Percentiles rank a stretch among this genome's conserved stretches.
These are phyloP conservation scores for Blastobasis lacticolella DNA, from an alignment of 2,888 invertebrate genomes.

Conservation along the genomic window DNA sequence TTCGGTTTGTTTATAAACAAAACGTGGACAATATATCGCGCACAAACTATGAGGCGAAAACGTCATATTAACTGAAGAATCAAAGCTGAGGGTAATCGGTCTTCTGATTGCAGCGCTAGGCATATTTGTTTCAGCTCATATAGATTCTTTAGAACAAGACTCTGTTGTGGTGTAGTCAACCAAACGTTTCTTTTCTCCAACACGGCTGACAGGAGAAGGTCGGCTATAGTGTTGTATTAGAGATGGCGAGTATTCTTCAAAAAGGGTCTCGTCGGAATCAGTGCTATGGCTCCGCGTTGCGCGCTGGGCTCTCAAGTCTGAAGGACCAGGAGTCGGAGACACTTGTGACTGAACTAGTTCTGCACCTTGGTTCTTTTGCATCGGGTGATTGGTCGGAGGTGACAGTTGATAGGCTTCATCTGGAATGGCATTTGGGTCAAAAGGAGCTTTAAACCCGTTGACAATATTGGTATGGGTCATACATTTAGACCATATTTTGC, in stretches of 20 bases:
- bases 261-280: neutral
- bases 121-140: neutral
- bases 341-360: neutral
- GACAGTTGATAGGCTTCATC: conserved; percentile 20
- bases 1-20: no score
- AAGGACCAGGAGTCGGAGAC: neutral
- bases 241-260: neutral
- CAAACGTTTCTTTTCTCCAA: neutral
- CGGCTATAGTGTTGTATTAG: neutral
- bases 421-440: conserved; percentile 20
- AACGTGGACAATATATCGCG: no score
- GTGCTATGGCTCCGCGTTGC: neutral
- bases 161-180: neutral
- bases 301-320: neutral
- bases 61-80: neutral
- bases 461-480: conserved; percentile 11
- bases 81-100: neutral
- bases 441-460: conserved; percentile 19
- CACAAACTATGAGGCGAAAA: neutral
- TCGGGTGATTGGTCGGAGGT: neutral
- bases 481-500: conserved; percentile 17
- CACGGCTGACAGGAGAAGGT: neutral
- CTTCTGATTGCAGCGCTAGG: neutral
- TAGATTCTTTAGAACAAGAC: neutral
- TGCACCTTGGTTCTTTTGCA: neutral